A percentile compares a stretch with the other conserved stretches of the same genome.
These are phyloP conservation scores for Tadarida brasiliensis DNA, from an alignment of 2,797 vertebrate genomes.

Conservation along the genomic window DNA sequence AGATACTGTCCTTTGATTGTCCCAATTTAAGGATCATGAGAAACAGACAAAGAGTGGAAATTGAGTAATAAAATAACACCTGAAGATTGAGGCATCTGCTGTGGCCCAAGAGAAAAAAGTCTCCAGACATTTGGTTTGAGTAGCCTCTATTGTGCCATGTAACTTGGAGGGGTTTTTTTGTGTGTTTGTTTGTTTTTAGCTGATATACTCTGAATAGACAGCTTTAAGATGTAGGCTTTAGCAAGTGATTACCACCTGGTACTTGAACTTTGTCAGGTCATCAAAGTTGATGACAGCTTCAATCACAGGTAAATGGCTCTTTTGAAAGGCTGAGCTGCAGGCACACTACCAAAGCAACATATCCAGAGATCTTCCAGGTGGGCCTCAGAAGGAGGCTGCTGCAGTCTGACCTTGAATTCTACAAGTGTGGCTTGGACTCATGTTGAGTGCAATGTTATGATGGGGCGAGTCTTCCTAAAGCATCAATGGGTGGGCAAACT, in stretches of 20 bases:
- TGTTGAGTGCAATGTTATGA: neutral
- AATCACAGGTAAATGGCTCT: neutral
- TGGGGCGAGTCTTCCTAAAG: neutral
- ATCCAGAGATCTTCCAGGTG: neutral
- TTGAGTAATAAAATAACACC: neutral
- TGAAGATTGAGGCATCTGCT: neutral
- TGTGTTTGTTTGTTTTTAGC: neutral
- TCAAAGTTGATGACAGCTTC: neutral
- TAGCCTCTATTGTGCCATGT: neutral
- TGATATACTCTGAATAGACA: neutral
- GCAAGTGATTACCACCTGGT: neutral
- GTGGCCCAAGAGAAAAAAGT: neutral
- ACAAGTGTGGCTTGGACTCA: neutral
- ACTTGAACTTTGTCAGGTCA: neutral
- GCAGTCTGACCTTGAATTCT: neutral
- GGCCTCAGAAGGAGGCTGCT: neutral
- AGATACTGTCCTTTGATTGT: neutral
- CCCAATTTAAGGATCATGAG: neutral
- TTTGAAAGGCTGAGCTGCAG: neutral
- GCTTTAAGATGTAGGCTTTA: conserved; percentile 17
- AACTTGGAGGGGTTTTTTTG: neutral
- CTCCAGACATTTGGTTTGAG: neutral
- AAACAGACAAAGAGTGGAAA: neutral
- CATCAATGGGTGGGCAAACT: neutral
- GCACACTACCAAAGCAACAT: neutral